Base-by-base conservation (phyloP, 2,888 invertebrate species). In the Xestia c-nigrum region DNA sequence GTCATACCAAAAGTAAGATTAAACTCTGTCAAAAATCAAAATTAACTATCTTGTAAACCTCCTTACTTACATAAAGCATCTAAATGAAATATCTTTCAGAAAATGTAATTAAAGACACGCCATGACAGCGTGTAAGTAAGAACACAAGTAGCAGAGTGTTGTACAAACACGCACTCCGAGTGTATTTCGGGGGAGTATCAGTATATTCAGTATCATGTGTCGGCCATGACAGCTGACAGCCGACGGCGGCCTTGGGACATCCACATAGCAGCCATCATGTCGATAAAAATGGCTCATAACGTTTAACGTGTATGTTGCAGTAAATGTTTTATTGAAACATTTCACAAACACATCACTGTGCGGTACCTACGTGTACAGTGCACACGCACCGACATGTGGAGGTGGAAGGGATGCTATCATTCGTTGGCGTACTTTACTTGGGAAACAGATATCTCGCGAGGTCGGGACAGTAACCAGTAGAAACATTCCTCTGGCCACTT, bases 251-350 rank as follows among this genome's bases (percentile, higher is more conserved):
- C 81, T 70, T 16, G 74, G 10, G 31, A 57, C 10, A 19, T 14
- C n/a, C 64, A 4, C 43, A 2, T 31, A 43, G 12, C 52, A 43
- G 74, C 40, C 14, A 43, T 47, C 24, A 46, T 61, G 59, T n/a
- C 65, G 55, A 81, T 76, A 75, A 63, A 83, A 78, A 63, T 61
- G 82, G 85, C 69, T 82, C 81, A 52, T 81, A 72, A 61, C 65
- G 24, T 59, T 72, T 57, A 63, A 68, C 10, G 47, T 43, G 55
- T 38, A 43, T 61, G 55, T 24, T 46, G 61, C 19, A 69, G 50
- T 61, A 65, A 75, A 74, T 46, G 55, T 43, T 61, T 75, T 72
- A 72, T 70, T 38, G 61, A 52, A 74, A 63, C 57, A 72, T 38
- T 72, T 72, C 19, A n/a, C n/a, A n/a, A n/a, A n/a, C n/a, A n/a